phyloP scores from a whole-genome alignment of 2,888 invertebrate genomes.

The Cantharis flavilabris region DNA sequence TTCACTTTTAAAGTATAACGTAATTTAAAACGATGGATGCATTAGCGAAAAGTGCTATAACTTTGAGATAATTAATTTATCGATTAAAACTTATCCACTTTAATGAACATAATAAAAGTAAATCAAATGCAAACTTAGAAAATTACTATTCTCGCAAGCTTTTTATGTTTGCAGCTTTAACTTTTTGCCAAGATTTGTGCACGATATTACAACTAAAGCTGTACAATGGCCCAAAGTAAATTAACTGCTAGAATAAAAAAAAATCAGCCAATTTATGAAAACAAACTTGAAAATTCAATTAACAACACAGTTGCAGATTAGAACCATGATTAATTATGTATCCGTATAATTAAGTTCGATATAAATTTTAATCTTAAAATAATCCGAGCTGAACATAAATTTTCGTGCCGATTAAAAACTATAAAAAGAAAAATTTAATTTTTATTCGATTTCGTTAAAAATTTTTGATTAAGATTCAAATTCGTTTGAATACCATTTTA shows the following conservation, averaged over 20 bases:
- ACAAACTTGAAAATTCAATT: background rate
- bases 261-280: background rate
- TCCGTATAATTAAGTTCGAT: background rate
- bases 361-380: background rate
- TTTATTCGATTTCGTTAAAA: background rate
- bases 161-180: constrained; percentile 1
- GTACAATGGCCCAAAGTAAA: background rate
- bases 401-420: background rate
- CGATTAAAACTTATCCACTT: constrained; percentile 3
- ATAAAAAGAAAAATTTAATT: background rate
- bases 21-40: background rate
- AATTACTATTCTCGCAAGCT: constrained; percentile 1
- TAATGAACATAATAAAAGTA: constrained; percentile 4
- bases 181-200: background rate
- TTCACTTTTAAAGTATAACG: background rate
- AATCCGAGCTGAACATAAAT: background rate
- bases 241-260: background rate
- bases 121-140: constrained; percentile 11
- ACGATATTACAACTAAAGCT: background rate
- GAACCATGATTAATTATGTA: background rate
- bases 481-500: background rate
- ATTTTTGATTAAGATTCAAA: background rate
- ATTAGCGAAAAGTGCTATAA: constrained; percentile 5
- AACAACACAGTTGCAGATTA: background rate
- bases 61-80: background rate